A percentile compares a stretch with the other conserved stretches of the same genome.
Evolutionary conservation across 1,140 invertebrate genomes (phyloP).

Genomic region (Helicoverpa armigera): DNA sequence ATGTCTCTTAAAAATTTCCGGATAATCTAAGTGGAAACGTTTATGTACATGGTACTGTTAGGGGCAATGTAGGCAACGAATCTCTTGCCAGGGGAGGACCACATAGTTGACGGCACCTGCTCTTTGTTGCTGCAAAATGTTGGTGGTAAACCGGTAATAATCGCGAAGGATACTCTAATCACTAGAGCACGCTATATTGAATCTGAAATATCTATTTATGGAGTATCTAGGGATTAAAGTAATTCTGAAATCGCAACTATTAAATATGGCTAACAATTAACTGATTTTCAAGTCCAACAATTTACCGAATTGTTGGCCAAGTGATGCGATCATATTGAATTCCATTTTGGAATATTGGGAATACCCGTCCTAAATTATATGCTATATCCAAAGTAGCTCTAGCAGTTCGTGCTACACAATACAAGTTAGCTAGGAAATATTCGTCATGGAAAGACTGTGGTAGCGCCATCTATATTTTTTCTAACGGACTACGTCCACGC

Average conservation of each 20-base stretch:
- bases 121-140: conserved; percentile 51
- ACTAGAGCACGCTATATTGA: conserved; percentile 38
- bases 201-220: neutral
- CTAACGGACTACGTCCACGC: too few species aligned
- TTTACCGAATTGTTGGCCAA: conserved; percentile 2
- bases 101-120: conserved; percentile 36
- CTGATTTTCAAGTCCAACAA: conserved; percentile 12
- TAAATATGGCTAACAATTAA: conserved; percentile 37
- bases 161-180: conserved; percentile 29
- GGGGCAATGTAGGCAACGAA: conserved; percentile 41
- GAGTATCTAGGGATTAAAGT: conserved; percentile 17
- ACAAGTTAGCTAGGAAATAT: too few species aligned
- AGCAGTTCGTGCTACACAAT: too few species aligned
- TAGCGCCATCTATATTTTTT: too few species aligned
- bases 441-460: too few species aligned
- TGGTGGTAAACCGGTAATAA: conserved; percentile 7
- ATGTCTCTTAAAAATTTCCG: conserved; percentile 30
- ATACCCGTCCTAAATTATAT: too few species aligned
- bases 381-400: too few species aligned
- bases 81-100: conserved; percentile 55
- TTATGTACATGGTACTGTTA: conserved; percentile 52
- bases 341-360: too few species aligned
- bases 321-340: too few species aligned
- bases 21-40: conserved; percentile 41
- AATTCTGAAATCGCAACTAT: neutral